Percentiles rank a stretch among this genome's conserved stretches.
phyloP scores from a whole-genome alignment of 2,888 invertebrate species.

The Lapara coniferarum region DNA sequence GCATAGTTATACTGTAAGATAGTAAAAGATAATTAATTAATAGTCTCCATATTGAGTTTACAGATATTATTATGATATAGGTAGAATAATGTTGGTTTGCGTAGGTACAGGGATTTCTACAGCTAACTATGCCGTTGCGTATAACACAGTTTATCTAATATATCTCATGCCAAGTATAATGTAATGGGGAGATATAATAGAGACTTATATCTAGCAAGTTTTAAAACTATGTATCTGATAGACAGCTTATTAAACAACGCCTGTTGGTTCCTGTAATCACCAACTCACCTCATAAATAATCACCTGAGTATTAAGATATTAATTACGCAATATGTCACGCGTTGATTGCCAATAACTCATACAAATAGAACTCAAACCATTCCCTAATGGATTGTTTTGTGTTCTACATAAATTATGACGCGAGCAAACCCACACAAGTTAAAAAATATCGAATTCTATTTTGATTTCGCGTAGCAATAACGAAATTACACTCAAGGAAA shows the following conservation, averaged over 20 bases:
- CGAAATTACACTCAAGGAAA: constrained; percentile 13
- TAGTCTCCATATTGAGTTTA: too few relatives aligned
- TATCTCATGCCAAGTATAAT: too few relatives aligned
- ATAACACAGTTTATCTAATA: too few relatives aligned
- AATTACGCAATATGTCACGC: neutral
- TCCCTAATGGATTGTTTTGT: neutral
- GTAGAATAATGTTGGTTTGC: too few relatives aligned
- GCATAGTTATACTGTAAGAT: neutral
- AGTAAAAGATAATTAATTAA: neutral
- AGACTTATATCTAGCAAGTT: too few relatives aligned
- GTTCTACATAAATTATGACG: constrained; percentile 4
- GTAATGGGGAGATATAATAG: too few relatives aligned
- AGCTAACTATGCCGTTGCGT: too few relatives aligned
- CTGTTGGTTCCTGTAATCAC: neutral
- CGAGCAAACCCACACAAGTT: neutral
- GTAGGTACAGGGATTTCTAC: too few relatives aligned
- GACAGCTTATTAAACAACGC: too few relatives aligned
- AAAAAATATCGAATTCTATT: neutral
- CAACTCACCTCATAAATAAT: neutral
- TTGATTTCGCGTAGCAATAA: neutral
- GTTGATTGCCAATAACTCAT: constrained; percentile 12
- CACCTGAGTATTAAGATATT: constrained; percentile 8
- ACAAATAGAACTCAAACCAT: neutral
- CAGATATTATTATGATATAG: too few relatives aligned
- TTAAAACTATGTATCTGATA: too few relatives aligned